Percentiles rank a stretch among this genome's conserved stretches.
Evolutionary conservation across 2,797 vertebrate species (phyloP).

Genomic region (Ptychobarbus kaznakovi): DNA sequence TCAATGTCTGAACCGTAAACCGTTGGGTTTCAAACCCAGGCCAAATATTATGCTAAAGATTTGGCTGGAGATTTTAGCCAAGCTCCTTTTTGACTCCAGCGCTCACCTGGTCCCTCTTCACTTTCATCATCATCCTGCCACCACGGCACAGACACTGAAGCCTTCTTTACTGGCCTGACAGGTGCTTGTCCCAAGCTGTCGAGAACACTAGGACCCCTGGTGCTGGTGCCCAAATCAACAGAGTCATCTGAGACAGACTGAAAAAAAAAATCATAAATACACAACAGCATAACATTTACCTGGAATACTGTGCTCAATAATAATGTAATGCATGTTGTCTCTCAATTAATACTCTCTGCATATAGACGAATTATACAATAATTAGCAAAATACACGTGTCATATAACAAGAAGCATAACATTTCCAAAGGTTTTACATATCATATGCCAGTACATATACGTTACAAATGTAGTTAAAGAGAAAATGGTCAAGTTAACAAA

Average conservation of each 20-base stretch:
- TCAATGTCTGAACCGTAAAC: not conserved
- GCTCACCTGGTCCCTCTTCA: slow-evolving; percentile 66
- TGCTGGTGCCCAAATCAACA: slow-evolving; percentile 75
- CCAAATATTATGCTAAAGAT: not conserved
- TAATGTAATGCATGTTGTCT: not conserved
- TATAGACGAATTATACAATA: too few relatives aligned
- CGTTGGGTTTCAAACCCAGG: not conserved
- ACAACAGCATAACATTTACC: not conserved
- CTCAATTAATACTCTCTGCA: too few relatives aligned
- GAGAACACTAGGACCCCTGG: slow-evolving; percentile 69
- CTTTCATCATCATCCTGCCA: slow-evolving; percentile 78
- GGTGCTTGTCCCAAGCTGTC: slow-evolving; percentile 71
- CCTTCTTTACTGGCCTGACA: slow-evolving; percentile 72
- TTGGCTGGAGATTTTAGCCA: not conserved
- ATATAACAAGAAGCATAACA: not conserved
- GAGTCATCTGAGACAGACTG: slow-evolving; percentile 89
- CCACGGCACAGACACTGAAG: slow-evolving; percentile 67
- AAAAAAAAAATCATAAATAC: not conserved
- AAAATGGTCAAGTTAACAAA: not conserved
- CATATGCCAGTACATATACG: not conserved
- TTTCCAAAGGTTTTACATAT: not conserved
- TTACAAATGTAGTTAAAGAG: not conserved
- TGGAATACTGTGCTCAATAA: not conserved
- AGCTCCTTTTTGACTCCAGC: not conserved
- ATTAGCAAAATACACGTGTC: not conserved